These are phyloP conservation scores for Drosophila takahashii DNA, from an alignment of 1,140 invertebrate genomes.

Conservation along the genomic window DNA sequence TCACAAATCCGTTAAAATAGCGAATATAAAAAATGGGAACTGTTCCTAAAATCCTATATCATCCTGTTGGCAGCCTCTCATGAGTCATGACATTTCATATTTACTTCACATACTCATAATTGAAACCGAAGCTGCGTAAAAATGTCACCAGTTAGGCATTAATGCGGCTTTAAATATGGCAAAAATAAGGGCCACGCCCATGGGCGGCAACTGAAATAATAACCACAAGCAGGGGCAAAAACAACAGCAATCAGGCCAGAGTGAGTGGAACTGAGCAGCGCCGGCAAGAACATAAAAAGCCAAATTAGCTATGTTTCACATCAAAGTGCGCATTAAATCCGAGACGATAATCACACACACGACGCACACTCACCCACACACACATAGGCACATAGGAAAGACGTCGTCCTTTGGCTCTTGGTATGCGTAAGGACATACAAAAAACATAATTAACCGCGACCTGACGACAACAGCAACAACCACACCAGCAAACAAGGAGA, in stretches of 20 bases:
- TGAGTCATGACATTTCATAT: not conserved
- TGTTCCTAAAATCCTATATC: not conserved
- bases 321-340: constrained; percentile 79
- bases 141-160: constrained; percentile 38
- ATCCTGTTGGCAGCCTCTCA: not conserved
- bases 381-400: constrained; percentile 9
- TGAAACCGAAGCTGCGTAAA: constrained; percentile 45
- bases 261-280: not conserved
- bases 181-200: constrained; percentile 3
- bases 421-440: constrained; percentile 66
- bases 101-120: constrained; percentile 33
- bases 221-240: not conserved
- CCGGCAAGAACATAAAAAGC: constrained; percentile 57
- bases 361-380: constrained; percentile 14
- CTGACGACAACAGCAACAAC: constrained; percentile 43
- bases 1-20: too few species aligned
- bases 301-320: constrained; percentile 81
- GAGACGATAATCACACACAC: constrained; percentile 73
- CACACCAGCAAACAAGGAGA: constrained; percentile 22
- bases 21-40: too few species aligned
- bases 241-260: not conserved
- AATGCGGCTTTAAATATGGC: constrained; percentile 50
- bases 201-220: constrained; percentile 2
- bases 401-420: constrained; percentile 42
- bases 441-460: constrained; percentile 81